Conservation (phyloP, 1,140 invertebrate species). For the Drosophila seguyi region DNA sequence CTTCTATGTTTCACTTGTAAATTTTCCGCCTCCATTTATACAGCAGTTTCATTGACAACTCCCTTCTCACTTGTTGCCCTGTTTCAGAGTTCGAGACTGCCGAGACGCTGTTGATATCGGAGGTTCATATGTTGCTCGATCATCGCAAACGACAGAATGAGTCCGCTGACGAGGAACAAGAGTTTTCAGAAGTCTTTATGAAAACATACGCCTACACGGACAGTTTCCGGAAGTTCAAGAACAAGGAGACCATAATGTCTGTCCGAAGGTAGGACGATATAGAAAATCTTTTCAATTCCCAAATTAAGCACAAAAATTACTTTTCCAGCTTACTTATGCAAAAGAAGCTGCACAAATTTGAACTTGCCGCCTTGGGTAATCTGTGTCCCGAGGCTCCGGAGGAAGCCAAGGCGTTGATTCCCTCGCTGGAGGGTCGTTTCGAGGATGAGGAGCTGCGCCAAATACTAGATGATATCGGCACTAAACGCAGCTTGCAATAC, state of each 20-base stretch:
- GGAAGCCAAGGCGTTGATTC: conserved; percentile 98
- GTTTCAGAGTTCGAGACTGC: conserved; percentile 98
- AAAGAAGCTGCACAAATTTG: conserved; percentile 99
- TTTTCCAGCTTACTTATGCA: conserved; percentile 94
- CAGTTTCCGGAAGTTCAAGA: conserved; percentile 98
- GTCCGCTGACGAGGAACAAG: conserved; percentile 98
- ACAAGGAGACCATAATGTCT: conserved; percentile 98
- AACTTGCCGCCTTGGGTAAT: conserved; percentile 98
- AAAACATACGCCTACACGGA: conserved; percentile 99
- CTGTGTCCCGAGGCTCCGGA: conserved; percentile 98
- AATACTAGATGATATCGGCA: conserved; percentile 98
- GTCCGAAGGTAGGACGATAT: conserved; percentile 91
- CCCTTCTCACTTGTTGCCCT: neutral
- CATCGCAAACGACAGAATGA: conserved; percentile 99
- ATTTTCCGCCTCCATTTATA: conserved; percentile 18
- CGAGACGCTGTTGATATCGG: conserved; percentile 98
- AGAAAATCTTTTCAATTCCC: neutral
- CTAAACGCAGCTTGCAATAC: conserved; percentile 98
- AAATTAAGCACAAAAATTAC: neutral
- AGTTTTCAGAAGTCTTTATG: conserved; percentile 99
- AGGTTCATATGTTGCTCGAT: conserved; percentile 99
- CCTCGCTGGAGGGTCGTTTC: conserved; percentile 97
- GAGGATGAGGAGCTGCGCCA: conserved; percentile 98
- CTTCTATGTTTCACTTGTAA: conserved; percentile 69
- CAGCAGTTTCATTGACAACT: neutral